Base-by-base conservation (phyloP, 2,888 invertebrate species). In the Tachina lurida region DNA sequence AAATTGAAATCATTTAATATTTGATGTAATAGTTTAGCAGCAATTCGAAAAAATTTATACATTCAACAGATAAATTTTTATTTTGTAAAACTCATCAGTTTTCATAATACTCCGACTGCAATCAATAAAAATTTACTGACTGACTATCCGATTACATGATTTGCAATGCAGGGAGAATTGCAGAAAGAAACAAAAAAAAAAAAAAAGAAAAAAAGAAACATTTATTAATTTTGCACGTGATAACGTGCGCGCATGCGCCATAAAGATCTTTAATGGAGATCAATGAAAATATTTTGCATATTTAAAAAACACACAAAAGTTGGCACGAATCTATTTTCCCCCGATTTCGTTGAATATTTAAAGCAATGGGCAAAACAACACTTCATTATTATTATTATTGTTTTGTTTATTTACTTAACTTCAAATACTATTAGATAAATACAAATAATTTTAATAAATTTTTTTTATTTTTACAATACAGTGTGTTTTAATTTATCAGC, bases 211-310 rank as follows among this genome's bases (percentile, higher is more conserved):
- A 15, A n/a, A 67, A n/a, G 10, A 47, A 3, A 9, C 31, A 39
- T 41, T 54, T 65, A 65, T 49, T 77, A 49, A 67, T 60, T 74
- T 67, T 49, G 67, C 74, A 80, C 67, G 74, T 80, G 80, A 80
- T 74, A 67, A 67, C 67, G 58, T 58, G 67, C 41, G 58, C 74
- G 58, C 74, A 74, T 73, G 79, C 73, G 65, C 65, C 65, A 65
- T 22, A 49, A 73, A 73, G n/a, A 78, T 78, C 70, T 63, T 60
- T 71, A 54, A 63, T 58, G 73, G 56, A 49, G 65, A 73, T 80
- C 73, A 73, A 63, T 3, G 7, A 78, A 71, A 45, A 22, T 67
- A 62, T 70, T 79, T 79, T 71, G 79, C 79, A 56, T 79, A 73
- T 47, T 80, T 49, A n/a, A 49, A 52, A 41, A 70, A 54, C 3